phyloP scores from a whole-genome alignment of 2,797 vertebrate genomes.

The Aulostomus chinensis region DNA sequence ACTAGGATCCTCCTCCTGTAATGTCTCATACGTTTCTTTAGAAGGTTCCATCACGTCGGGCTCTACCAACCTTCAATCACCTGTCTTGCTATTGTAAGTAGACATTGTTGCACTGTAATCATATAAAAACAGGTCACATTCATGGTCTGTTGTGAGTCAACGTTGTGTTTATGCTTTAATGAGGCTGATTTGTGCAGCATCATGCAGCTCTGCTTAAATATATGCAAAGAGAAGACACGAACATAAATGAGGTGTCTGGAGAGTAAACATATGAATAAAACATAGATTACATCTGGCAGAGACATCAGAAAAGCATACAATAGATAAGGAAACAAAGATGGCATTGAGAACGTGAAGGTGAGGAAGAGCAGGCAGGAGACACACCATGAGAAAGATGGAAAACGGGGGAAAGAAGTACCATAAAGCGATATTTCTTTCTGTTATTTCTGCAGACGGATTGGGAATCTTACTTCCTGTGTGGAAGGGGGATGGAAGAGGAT shows the following conservation, averaged over 20 bases:
- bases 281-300: conserved; percentile 39
- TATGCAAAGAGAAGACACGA: conserved; percentile 37
- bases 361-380: neutral
- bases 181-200: conserved; percentile 42
- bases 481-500: conserved; percentile 44
- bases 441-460: conserved; percentile 17
- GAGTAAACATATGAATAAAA: conserved; percentile 58
- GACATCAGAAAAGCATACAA: conserved; percentile 34
- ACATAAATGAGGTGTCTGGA: conserved; percentile 57
- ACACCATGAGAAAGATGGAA: conserved; percentile 1
- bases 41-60: too few relatives aligned
- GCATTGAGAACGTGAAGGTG: neutral
- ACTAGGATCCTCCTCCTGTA: too few relatives aligned
- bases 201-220: conserved; percentile 39
- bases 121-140: conserved; percentile 25
- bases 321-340: conserved; percentile 20
- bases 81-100: too few relatives aligned
- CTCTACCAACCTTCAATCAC: too few relatives aligned
- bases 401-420: neutral
- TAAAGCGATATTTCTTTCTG: neutral
- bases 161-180: conserved; percentile 39
- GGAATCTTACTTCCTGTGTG: conserved; percentile 58
- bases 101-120: too few relatives aligned
- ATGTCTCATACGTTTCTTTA: too few relatives aligned
- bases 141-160: conserved; percentile 19